Evolutionary conservation across 2,113 vertebrate genomes (phyloP), one percentile per base, ranked within the genome.

Genomic region (Peucedramus taeniatus): DNA sequence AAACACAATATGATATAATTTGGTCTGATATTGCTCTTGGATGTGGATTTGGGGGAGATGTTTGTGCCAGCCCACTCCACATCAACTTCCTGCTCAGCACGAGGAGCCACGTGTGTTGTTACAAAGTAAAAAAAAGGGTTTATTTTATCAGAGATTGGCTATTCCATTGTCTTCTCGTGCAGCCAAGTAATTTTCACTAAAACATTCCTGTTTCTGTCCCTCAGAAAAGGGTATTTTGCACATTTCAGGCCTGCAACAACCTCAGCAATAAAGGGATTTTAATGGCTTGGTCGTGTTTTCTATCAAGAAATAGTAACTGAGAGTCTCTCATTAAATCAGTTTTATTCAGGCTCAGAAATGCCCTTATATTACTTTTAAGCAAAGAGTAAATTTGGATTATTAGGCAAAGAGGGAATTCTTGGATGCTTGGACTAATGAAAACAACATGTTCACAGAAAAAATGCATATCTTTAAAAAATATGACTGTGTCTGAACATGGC

Each of bases 371-470:
- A 31, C 30, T 91, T 93, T 51, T 26, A 54, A 86, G 57, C 49
- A 54, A 26, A 68, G 61, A 75, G 49, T 39, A 65, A 85, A 40
- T 79, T 69, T 57, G 70, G 51, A 59, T 51, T 83, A 33, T 77
- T 53, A 74, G 50, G 39, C 31, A 54, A 72, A 89, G 74, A 87
- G 31, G 61, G 49, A 47, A 87, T 9, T 85, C 70, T 74, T 54
- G 75, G 83, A 78, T 82, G 22, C 54, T 71, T 0, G 0, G 74
- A 44, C 49, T 97, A 96, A 96, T 95, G 89, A 90, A 93, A 96
- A 94, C 89, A 96, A 39, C 30, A 50, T 95, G 94, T 83, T 68
- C 44, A 20, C 10, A 90, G 47, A 87, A 83, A 81, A 94, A 86
- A 30, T 2, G 56, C 30, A 0, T 89, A 84, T 96, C 88, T 40